Base-by-base conservation (phyloP, 2,113 vertebrate genomes). In the Phycodurus eques region DNA sequence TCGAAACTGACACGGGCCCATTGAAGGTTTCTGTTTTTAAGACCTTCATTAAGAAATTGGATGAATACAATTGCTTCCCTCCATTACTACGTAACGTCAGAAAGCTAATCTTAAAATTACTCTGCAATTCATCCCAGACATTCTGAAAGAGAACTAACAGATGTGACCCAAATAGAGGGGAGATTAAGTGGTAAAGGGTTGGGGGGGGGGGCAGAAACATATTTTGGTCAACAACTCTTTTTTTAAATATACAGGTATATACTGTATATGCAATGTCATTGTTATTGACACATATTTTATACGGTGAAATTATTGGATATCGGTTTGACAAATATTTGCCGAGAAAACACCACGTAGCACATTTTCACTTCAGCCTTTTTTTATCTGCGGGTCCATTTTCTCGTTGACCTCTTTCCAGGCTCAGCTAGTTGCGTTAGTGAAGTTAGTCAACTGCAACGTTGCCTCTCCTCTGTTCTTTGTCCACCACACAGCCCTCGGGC, bases 101-200 rank as follows among this genome's bases (percentile, higher is more conserved):
- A 87, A 85, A 80, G 74, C 78, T 89, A 91, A 91, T 90, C 86
- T 90, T 59, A 85, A 90, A 93, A 92, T 92, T 71, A 74, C 87
- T 67, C 76, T n/a, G 71, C 74, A 90, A 73, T 89, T 89, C 81
- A 80, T 83, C 76, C 77, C 76, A 85, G 77, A 90, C 88, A 82
- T 88, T 89, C 88, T 86, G 83, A 87, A 67, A 71, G 73, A 77
- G 74, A 81, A 78, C 75, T 76, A 82, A 84, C 90, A 91, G 88
- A 89, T 91, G 90, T 91, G 83, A 70, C 67, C 78, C 60, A 79
- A 84, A 83, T 86, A 72, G 60, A 66, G 42, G n/a, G 35, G 7
- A 19, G 46, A 62, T 67, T 17, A 70, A 75, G 64, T 54, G 27
- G 47, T 0, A 19, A 80, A 49, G 2, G 43, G 15, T 39, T 39